Evolutionary conservation across 2,113 vertebrate species (phyloP), one percentile per base, ranked within the genome.

Genomic region (Arizona elegans): DNA sequence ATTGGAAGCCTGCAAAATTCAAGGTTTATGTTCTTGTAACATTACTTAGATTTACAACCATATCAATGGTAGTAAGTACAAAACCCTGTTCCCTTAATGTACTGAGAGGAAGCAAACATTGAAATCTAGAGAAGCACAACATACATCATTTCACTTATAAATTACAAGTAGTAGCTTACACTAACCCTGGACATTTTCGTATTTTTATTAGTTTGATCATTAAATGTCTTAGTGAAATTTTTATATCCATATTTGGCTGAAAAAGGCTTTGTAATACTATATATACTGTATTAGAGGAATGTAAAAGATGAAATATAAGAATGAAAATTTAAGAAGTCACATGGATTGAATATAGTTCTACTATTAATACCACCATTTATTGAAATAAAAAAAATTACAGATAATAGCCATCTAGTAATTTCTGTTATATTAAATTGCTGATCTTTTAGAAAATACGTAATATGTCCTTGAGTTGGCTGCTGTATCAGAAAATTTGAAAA

Each of bases 11-110:
- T 91, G 92, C 93, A 95, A 92, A 96, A 95, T 91, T 88, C 90
- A 96, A 95, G 96, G 97, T 97, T 97, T 97, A 97, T 97, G 97
- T 62, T 97, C 92, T 93, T 94, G 94, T 93, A 96, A 93, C 92
- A 75, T 95, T 95, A 93, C 52, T 5, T 95, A 95, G 96, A 97
- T 97, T 97, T 97, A 97, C 93, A 95, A 86, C 94, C 96, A 94
- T 96, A 92, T 95, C 96, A 95, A 86, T 95, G 93, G 94, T 95
- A 93, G 95, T 97, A 97, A 96, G 94, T 96, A 93, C 86, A 95
- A 93, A 90, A 12, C 94, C 86, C 8, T 13, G 9, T 90, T 97
- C 91, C 59, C 90, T 94, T 94, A 65, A 70, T 94, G 86, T 93
- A 93, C 13, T 96, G 92, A 91, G 89, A 94, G 29, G 38, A 2